A percentile compares a stretch with the other conserved stretches of the same genome.
Evolutionary conservation across 2,888 invertebrate species (phyloP).

Genomic region (Xanthostigma xanthostigma): DNA sequence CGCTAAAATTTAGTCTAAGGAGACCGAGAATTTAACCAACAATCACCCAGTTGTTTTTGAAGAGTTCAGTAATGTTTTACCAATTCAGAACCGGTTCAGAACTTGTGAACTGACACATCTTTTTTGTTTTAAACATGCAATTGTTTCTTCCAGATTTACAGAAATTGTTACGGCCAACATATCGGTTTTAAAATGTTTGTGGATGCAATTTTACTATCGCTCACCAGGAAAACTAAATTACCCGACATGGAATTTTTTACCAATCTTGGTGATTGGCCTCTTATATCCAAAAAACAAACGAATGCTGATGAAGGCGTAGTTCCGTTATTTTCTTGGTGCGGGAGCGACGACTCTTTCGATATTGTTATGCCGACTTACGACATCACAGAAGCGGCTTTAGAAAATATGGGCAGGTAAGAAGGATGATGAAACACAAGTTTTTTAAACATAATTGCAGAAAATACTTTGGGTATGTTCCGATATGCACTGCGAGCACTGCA

Average conservation of each 20-base stretch:
- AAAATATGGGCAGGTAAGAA: conserved; percentile 78
- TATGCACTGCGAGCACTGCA: no score
- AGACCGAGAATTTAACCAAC: no score
- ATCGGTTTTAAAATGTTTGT: conserved; percentile 93
- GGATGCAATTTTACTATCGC: conserved; percentile 70
- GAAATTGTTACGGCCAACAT: conserved; percentile 86
- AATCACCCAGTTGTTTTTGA: no score
- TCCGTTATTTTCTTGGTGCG: conserved; percentile 95
- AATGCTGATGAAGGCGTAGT: conserved; percentile 31
- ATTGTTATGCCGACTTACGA: conserved; percentile 94
- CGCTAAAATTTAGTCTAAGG: no score
- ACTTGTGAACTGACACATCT: conserved; percentile 13
- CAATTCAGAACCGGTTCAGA: no score
- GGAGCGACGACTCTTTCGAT: conserved; percentile 69
- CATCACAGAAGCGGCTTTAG: conserved; percentile 77
- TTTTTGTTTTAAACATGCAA: not conserved
- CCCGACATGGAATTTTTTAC: conserved; percentile 83
- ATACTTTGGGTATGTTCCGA: no score
- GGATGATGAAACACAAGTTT: conserved; percentile 1
- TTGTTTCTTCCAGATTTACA: conserved; percentile 39
- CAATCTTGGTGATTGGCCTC: conserved; percentile 94
- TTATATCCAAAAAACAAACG: conserved; percentile 39
- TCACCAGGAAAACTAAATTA: conserved; percentile 62
- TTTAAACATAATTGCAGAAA: no score
- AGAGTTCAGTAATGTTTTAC: no score